Evolutionary conservation across 2,888 invertebrate genomes (phyloP).

Genomic region (Macaria notata): DNA sequence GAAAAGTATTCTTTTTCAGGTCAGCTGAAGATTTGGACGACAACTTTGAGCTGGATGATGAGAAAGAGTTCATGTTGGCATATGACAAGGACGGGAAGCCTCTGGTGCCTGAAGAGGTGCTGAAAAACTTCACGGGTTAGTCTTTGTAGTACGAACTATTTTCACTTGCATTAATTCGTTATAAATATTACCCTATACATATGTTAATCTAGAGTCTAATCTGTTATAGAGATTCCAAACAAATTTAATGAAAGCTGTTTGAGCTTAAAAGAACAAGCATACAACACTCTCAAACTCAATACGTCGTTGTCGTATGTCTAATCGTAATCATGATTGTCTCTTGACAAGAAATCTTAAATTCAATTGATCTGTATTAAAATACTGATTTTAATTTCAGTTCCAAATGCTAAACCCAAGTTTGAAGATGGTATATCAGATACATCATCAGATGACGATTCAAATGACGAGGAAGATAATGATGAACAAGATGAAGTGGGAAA

Average conservation of each 20-base stretch:
- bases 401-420: constrained; percentile 65
- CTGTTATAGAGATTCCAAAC: too few relatives aligned
- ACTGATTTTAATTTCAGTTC: constrained; percentile 48
- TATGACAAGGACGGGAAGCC: constrained; percentile 78
- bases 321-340: too few relatives aligned
- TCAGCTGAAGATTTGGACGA: constrained; percentile 95
- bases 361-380: too few relatives aligned
- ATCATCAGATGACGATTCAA: constrained; percentile 53
- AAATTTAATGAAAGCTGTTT: too few relatives aligned
- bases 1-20: constrained; percentile 45
- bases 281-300: too few relatives aligned
- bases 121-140: constrained; percentile 66
- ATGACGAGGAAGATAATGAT: constrained; percentile 46
- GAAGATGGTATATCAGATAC: constrained; percentile 70
- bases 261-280: too few relatives aligned
- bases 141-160: not conserved
- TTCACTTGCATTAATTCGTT: too few relatives aligned
- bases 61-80: constrained; percentile 72
- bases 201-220: too few relatives aligned
- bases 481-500: constrained; percentile 40
- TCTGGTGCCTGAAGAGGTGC: constrained; percentile 64
- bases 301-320: too few relatives aligned
- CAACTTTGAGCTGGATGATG: constrained; percentile 85
- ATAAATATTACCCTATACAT: too few relatives aligned
- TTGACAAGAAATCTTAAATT: too few relatives aligned